A percentile compares a stretch with the other conserved stretches of the same genome.
phyloP scores from a whole-genome alignment of 2,797 vertebrate genomes.

The Apogon talboti region DNA sequence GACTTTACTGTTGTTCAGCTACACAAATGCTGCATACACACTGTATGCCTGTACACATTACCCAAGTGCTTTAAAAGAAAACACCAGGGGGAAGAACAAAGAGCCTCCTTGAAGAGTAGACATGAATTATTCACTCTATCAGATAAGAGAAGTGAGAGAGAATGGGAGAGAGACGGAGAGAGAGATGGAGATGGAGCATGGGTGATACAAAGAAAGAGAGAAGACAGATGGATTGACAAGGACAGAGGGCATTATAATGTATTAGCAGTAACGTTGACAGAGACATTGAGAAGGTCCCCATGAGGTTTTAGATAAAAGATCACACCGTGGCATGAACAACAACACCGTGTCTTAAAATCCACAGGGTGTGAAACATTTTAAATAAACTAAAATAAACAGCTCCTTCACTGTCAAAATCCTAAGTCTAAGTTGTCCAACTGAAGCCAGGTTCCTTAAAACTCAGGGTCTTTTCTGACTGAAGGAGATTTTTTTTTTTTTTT shows the following conservation, averaged over 20 bases:
- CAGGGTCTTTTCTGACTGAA: constrained; percentile 6
- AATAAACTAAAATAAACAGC: constrained; percentile 2
- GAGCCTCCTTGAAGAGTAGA: constrained; percentile 71
- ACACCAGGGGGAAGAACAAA: constrained; percentile 66
- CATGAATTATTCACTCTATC: constrained; percentile 79
- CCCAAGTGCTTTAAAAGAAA: constrained; percentile 65
- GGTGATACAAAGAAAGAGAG: constrained; percentile 41
- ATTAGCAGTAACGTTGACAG: constrained; percentile 39
- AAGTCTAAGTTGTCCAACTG: constrained; percentile 20
- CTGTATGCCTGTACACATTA: constrained; percentile 6
- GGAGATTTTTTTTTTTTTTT: constrained; percentile 3
- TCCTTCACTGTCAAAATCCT: constrained; percentile 9
- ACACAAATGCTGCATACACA: constrained; percentile 28
- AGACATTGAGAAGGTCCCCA: constrained; percentile 15
- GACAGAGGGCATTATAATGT: constrained; percentile 48
- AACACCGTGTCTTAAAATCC: constrained; percentile 27
- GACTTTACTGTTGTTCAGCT: constrained; percentile 30
- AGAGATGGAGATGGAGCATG: constrained; percentile 38
- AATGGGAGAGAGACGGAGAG: constrained; percentile 26
- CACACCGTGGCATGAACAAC: constrained; percentile 14
- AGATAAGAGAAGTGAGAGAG: constrained; percentile 59
- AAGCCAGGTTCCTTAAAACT: constrained; percentile 31
- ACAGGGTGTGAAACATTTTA: constrained; percentile 17
- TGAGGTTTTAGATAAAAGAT: constrained; percentile 37
- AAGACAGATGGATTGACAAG: constrained; percentile 56